These are phyloP conservation scores for Alouatta palliata DNA, from an alignment of 2,113 vertebrate species.

Conservation along the genomic window DNA sequence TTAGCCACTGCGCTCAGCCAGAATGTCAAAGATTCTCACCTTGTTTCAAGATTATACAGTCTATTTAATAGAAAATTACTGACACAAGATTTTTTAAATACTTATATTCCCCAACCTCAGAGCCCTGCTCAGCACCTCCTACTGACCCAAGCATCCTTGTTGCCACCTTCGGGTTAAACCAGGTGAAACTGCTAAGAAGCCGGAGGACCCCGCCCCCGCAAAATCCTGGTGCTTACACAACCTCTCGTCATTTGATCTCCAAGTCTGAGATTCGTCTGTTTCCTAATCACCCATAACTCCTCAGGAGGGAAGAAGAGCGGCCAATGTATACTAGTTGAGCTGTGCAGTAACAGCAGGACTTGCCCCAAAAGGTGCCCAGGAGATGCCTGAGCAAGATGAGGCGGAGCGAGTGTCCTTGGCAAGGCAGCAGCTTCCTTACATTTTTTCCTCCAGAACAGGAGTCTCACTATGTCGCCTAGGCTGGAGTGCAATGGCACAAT, in stretches of 20 bases:
- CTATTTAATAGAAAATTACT: accelerated
- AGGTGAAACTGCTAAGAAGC: neutral
- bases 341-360: neutral
- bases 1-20: too few species aligned
- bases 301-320: neutral
- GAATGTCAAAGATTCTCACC: neutral
- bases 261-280: neutral
- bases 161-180: too few species aligned
- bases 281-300: accelerated
- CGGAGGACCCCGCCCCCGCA: accelerated
- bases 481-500: too few species aligned
- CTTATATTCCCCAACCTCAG: accelerated
- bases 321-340: accelerated
- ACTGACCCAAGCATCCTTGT: too few species aligned
- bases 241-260: accelerated
- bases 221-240: accelerated
- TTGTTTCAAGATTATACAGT: neutral
- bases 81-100: accelerated
- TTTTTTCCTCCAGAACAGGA: too few species aligned
- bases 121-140: accelerated
- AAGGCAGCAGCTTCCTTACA: neutral
- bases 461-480: too few species aligned
- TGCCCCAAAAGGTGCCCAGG: neutral
- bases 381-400: neutral
- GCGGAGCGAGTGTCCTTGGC: accelerated